Conservation (phyloP, 2,113 vertebrate species). For the Cynopterus brachyotis region DNA sequence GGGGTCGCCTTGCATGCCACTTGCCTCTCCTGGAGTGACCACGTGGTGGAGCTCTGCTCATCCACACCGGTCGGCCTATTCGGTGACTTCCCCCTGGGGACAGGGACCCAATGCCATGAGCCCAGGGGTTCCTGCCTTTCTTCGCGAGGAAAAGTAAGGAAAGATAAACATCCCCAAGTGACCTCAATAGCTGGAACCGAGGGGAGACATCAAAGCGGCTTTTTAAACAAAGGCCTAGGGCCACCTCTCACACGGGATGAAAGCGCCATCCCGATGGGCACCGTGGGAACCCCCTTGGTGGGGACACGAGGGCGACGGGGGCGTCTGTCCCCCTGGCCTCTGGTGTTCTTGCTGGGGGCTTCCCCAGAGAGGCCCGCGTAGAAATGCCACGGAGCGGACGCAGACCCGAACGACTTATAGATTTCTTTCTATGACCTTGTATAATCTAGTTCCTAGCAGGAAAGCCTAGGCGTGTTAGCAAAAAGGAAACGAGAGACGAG, state of each 20-base stretch:
- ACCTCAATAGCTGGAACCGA: not conserved
- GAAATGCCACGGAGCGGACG: not conserved
- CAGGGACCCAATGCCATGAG: not conserved
- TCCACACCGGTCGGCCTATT: accelerated
- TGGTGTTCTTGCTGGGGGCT: accelerated
- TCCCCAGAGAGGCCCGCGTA: accelerated
- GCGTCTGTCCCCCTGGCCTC: accelerated
- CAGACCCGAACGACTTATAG: too few species aligned
- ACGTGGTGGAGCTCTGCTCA: not conserved
- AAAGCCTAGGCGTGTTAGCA: not conserved
- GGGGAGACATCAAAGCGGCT: not conserved
- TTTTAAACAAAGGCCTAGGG: not conserved
- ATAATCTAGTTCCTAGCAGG: not conserved
- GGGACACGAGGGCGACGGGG: not conserved
- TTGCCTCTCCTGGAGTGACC: too few species aligned
- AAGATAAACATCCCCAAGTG: not conserved
- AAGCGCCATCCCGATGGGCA: not conserved
- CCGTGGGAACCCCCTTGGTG: too few species aligned
- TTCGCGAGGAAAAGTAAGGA: not conserved
- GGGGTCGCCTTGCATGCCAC: accelerated
- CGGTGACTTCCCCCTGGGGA: not conserved
- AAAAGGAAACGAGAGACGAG: not conserved
- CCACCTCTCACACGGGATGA: not conserved
- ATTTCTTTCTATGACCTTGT: not conserved
- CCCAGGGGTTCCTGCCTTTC: not conserved